Evolutionary conservation across 1,140 invertebrate species (phyloP).

Genomic region (Muscidifurax raptorellus): DNA sequence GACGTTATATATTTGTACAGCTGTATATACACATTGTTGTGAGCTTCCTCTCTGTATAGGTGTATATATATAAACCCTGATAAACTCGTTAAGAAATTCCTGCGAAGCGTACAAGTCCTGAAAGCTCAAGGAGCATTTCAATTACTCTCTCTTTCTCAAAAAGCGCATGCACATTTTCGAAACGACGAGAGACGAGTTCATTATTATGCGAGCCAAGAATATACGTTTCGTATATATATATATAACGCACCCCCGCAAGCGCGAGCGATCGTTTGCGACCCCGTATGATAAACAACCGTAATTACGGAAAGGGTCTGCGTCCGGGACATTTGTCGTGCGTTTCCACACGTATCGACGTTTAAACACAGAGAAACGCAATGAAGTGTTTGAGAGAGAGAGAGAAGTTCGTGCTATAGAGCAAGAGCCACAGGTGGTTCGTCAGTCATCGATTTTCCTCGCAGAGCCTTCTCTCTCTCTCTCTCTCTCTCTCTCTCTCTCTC

Average conservation of each 20-base stretch:
- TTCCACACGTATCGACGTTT: background rate
- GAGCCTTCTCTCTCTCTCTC: background rate
- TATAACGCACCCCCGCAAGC: too few relatives aligned
- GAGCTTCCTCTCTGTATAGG: background rate
- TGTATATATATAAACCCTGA: background rate
- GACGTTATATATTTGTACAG: background rate
- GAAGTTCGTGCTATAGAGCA: background rate
- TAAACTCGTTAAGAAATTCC: background rate
- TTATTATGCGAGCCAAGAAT: too few relatives aligned
- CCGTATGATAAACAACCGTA: background rate
- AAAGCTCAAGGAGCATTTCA: background rate
- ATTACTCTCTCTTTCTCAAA: too few relatives aligned
- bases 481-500: background rate
- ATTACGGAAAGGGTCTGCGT: too few relatives aligned
- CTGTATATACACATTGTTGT: background rate
- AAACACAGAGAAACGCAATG: background rate
- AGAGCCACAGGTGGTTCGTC: constrained; percentile 65
- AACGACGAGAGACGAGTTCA: background rate
- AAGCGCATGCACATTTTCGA: background rate
- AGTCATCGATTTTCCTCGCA: constrained; percentile 31
- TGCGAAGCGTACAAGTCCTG: background rate
- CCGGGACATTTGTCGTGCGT: background rate
- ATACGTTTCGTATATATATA: too few relatives aligned
- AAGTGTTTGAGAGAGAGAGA: constrained; percentile 4
- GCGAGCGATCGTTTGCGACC: too few relatives aligned